phyloP scores from a whole-genome alignment of 2,888 invertebrate species.

The Sarcophaga carnaria region DNA sequence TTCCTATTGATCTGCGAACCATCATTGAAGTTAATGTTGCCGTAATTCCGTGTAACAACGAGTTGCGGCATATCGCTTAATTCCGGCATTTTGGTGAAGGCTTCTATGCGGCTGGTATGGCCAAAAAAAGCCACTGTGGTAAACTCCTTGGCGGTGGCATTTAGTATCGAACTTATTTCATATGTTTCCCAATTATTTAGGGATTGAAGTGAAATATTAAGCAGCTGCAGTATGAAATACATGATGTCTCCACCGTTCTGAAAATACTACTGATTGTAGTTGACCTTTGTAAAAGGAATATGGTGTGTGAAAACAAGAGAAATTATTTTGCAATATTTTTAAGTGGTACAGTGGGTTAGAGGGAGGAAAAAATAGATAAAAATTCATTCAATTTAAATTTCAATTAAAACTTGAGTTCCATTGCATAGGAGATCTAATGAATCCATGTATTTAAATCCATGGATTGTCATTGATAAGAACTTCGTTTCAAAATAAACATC shows the following conservation, averaged over 20 bases:
- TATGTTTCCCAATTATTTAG: constrained; percentile 51
- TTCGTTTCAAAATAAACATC: no score
- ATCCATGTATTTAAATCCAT: no score
- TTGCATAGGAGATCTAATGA: no score
- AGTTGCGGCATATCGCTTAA: constrained; percentile 66
- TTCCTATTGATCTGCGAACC: constrained; percentile 68
- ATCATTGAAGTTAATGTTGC: constrained; percentile 66
- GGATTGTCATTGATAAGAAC: no score
- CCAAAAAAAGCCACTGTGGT: constrained; percentile 72
- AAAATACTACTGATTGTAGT: constrained; percentile 22
- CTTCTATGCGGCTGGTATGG: constrained; percentile 62
- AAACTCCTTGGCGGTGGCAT: constrained; percentile 43
- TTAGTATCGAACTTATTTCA: constrained; percentile 68
- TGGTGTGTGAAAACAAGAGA: background rate
- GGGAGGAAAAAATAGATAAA: background rate
- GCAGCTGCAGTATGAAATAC: constrained; percentile 27
- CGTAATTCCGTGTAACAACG: constrained; percentile 70
- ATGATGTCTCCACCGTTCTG: constrained; percentile 5
- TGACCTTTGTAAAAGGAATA: background rate
- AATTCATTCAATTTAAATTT: background rate
- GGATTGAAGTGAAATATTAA: constrained; percentile 36
- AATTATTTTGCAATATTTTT: background rate
- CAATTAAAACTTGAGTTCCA: no score
- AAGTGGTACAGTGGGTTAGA: background rate
- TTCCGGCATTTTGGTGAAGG: constrained; percentile 63